Base-by-base conservation (phyloP, 2,888 invertebrate species). In the Amphipyra tragopoginis region DNA sequence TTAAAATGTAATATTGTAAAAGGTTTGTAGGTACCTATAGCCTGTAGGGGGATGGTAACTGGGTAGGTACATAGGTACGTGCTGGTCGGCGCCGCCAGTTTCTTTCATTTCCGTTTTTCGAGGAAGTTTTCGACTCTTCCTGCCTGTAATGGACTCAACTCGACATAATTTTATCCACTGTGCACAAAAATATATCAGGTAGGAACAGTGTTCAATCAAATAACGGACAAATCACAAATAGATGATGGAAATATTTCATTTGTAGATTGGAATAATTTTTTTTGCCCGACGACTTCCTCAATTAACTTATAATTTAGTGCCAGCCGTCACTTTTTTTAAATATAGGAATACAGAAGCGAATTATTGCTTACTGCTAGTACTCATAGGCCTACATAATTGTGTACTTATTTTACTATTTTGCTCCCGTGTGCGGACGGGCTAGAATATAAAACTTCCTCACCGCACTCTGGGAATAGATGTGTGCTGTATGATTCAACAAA, bases 21-120 rank as follows among this genome's bases (percentile, higher is more conserved):
- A 55, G 48, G 38, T 44, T 43, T 62, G 45, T 21, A 21, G n/a
- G n/a, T 61, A 39, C 21, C 38, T 63, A 56, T 34, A 54, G 64
- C 53, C 43, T 39, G 29, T 9, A 21, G 50, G 53, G 56, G 53
- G 55, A 52, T 42, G 51, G 45, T 47, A 51, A 43, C 21, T 29
- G 43, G 44, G 62, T 59, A 49, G 9, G 66, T 67, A 62, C 42
- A 54, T 68, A 57, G 66, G 66, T 69, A 81, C 82, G 77, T 80
- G 84, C 83, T 80, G 77, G 79, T 80, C 83, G 84, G 77, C 83
- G 81, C 65, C 82, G 82, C 69, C 85, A 84, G 84, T 83, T 85
- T 84, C 87, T 88, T 89, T 89, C 89, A 89, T 90, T 90, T 89
- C 87, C 90, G 87, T 73, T 83, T 80, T 77, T 78, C 76, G 79